These are phyloP conservation scores for Luperina nickerlii DNA, from an alignment of 2,888 invertebrate genomes.

Conservation along the genomic window DNA sequence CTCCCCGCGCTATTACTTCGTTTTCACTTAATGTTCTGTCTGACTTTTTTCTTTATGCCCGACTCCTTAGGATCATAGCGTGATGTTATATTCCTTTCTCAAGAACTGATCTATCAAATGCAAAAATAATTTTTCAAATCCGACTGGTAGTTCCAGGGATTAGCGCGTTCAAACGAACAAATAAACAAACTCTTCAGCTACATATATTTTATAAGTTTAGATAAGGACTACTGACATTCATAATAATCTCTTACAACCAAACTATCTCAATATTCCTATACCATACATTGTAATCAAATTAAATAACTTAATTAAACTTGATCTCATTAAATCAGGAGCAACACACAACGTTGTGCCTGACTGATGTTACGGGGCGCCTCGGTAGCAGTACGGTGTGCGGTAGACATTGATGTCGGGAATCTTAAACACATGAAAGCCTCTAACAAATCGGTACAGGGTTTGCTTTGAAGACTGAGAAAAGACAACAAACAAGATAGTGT, in stretches of 20 bases:
- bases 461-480: slow-evolving; percentile 2
- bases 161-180: too few species aligned
- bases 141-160: too few species aligned
- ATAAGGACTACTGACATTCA: background rate
- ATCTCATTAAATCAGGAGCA: slow-evolving; percentile 42
- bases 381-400: background rate
- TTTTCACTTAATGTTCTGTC: too few species aligned
- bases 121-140: too few species aligned
- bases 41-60: too few species aligned
- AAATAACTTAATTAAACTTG: slow-evolving; percentile 44
- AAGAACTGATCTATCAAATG: too few species aligned
- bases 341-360: slow-evolving; percentile 12
- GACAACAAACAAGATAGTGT: background rate
- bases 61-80: too few species aligned
- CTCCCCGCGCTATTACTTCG: too few species aligned
- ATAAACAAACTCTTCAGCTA: too few species aligned
- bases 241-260: background rate
- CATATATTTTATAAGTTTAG: too few species aligned
- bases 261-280: background rate
- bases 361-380: slow-evolving; percentile 12
- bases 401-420: slow-evolving; percentile 4
- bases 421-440: slow-evolving; percentile 18
- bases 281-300: slow-evolving; percentile 19
- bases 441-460: slow-evolving; percentile 5
- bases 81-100: too few species aligned